Conservation (phyloP, 2,888 invertebrate species). For the Trachelus iudaicus region DNA sequence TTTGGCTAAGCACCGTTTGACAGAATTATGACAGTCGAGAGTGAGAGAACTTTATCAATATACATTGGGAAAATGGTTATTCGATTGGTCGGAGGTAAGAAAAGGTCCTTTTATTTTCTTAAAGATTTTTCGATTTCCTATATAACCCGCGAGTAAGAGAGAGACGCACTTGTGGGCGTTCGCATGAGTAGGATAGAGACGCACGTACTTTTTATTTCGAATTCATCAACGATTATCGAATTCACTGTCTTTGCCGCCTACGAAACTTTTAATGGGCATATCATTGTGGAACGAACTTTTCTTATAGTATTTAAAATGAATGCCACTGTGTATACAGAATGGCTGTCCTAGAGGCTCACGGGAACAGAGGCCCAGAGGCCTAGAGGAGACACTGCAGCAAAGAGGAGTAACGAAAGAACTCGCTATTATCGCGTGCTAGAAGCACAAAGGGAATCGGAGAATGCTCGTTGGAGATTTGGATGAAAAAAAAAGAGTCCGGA, state of each 20-base stretch:
- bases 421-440: constrained; percentile 11
- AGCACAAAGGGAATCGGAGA: constrained; percentile 13
- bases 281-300: not conserved
- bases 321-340: not conserved
- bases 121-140: not conserved
- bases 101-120: not conserved
- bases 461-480: not conserved
- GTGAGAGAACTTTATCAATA: not conserved
- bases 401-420: not conserved
- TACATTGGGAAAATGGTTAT: not conserved
- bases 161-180: not conserved
- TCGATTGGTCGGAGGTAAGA: not conserved
- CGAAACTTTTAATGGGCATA: not conserved
- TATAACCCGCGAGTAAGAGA: not conserved
- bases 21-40: not conserved
- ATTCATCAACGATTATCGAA: not conserved
- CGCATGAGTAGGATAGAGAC: not conserved
- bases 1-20: not conserved
- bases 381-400: not conserved
- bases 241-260: not conserved
- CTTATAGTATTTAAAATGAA: not conserved
- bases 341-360: not conserved
- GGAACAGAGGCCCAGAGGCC: not conserved
- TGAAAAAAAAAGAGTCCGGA: not conserved
- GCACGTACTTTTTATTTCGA: not conserved